Evolutionary conservation across 2,113 vertebrate genomes (phyloP).

Genomic region (Potamarius usumacintae): DNA sequence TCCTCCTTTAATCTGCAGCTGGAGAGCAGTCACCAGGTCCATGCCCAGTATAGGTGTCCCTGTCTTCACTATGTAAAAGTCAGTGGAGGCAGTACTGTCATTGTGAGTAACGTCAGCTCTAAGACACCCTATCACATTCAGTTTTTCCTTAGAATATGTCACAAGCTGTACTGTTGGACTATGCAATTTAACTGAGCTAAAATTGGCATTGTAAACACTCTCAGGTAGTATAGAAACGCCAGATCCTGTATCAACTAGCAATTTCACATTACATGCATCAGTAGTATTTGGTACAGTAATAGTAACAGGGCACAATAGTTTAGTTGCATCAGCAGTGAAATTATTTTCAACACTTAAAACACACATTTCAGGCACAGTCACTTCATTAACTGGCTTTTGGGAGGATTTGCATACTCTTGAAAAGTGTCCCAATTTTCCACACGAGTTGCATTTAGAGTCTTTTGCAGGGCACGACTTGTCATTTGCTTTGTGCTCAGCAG

Average conservation of each 20-base stretch:
- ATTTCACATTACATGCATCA: neutral
- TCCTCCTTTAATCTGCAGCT: too few relatives aligned
- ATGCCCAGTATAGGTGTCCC: too few relatives aligned
- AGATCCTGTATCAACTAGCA: neutral
- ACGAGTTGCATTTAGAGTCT: neutral
- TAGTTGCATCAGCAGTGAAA: neutral
- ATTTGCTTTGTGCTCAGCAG: conserved; percentile 3
- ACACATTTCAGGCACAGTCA: conserved; percentile 14
- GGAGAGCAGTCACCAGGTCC: too few relatives aligned
- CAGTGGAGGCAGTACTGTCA: too few relatives aligned
- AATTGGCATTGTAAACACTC: neutral
- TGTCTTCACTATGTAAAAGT: too few relatives aligned
- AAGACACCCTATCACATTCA: too few relatives aligned
- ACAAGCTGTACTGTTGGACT: neutral
- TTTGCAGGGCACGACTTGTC: conserved; percentile 8
- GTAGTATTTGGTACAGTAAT: neutral
- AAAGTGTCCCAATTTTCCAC: neutral
- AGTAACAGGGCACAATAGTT: neutral
- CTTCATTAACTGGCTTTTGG: neutral
- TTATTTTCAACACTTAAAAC: too few relatives aligned
- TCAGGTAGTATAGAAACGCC: neutral
- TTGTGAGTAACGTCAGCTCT: too few relatives aligned
- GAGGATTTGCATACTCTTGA: neutral
- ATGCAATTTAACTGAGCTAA: neutral
- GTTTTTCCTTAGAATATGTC: too few relatives aligned